Percentiles rank a stretch among this genome's conserved stretches.
These are phyloP conservation scores for Drosophila oshimai DNA, from an alignment of 1,140 invertebrate species.

Conservation along the genomic window DNA sequence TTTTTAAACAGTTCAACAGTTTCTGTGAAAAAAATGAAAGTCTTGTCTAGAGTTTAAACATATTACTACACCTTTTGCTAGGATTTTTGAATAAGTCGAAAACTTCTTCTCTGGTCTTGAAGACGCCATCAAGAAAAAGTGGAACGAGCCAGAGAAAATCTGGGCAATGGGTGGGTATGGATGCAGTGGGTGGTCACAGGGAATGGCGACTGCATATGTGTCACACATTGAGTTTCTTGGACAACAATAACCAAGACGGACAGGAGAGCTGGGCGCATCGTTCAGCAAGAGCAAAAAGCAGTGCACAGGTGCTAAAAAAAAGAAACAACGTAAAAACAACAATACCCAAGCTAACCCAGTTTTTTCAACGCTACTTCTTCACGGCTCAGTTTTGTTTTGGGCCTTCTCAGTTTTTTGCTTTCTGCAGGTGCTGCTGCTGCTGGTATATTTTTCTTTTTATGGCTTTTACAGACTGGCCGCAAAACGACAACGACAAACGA, in stretches of 20 bases:
- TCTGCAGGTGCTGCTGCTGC: conserved; percentile 21
- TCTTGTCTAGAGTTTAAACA: no score
- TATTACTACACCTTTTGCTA: no score
- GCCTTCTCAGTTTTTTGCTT: conserved; percentile 17
- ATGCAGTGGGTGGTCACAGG: not conserved
- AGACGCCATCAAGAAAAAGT: conserved; percentile 14
- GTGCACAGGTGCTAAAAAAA: conserved; percentile 54
- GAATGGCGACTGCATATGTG: conserved; percentile 53
- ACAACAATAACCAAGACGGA: conserved; percentile 63
- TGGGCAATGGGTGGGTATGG: not conserved
- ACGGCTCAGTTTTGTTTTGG: conserved; percentile 51
- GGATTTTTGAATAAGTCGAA: not conserved
- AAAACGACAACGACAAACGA: conserved; percentile 49
- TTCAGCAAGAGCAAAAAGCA: conserved; percentile 53
- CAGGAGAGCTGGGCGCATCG: conserved; percentile 52
- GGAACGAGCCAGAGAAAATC: conserved; percentile 10
- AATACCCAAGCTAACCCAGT: conserved; percentile 62
- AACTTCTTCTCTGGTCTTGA: not conserved
- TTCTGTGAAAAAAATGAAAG: no score
- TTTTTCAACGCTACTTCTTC: conserved; percentile 48
- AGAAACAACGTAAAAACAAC: conserved; percentile 28
- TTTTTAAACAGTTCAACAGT: no score
- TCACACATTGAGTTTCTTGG: conserved; percentile 62
- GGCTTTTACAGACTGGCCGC: conserved; percentile 65
- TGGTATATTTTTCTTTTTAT: conserved; percentile 73